A percentile compares a stretch with the other conserved stretches of the same genome.
These are phyloP conservation scores for Unio pictorum DNA, from an alignment of 2,888 invertebrate species.

Conservation along the genomic window DNA sequence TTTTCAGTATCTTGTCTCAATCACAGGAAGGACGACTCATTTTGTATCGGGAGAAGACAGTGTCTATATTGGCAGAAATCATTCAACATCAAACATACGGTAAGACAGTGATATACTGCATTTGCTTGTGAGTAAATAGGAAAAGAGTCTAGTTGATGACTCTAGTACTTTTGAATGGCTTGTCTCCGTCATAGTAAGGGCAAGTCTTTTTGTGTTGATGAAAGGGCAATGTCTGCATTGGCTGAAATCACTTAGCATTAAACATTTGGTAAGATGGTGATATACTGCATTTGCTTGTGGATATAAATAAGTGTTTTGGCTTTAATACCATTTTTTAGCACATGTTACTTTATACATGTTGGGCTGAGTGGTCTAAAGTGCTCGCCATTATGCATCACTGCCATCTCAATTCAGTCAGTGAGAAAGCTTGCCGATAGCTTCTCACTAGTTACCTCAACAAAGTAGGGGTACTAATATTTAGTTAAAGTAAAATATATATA, in stretches of 20 bases:
- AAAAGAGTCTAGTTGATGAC: too few relatives aligned
- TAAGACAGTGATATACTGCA: slow-evolving; percentile 8
- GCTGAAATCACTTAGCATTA: slow-evolving; percentile 23
- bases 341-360: too few relatives aligned
- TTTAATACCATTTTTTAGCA: too few relatives aligned
- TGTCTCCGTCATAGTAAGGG: neutral
- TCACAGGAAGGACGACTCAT: slow-evolving; percentile 25
- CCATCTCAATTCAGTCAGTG: too few relatives aligned
- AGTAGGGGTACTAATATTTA: too few relatives aligned
- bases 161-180: too few relatives aligned
- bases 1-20: slow-evolving; percentile 34
- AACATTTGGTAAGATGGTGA: slow-evolving; percentile 21
- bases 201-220: neutral
- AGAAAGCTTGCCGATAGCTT: too few relatives aligned
- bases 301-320: slow-evolving; percentile 5
- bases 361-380: too few relatives aligned
- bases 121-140: neutral
- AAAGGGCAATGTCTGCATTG: slow-evolving; percentile 21
- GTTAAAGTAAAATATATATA: too few relatives aligned
- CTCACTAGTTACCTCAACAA: too few relatives aligned
- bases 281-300: slow-evolving; percentile 13
- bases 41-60: slow-evolving; percentile 22
- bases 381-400: too few relatives aligned
- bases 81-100: slow-evolving; percentile 31
- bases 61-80: slow-evolving; percentile 25